Evolutionary conservation across 2,797 vertebrate species (phyloP).

Genomic region (Anolis apletophallus): DNA sequence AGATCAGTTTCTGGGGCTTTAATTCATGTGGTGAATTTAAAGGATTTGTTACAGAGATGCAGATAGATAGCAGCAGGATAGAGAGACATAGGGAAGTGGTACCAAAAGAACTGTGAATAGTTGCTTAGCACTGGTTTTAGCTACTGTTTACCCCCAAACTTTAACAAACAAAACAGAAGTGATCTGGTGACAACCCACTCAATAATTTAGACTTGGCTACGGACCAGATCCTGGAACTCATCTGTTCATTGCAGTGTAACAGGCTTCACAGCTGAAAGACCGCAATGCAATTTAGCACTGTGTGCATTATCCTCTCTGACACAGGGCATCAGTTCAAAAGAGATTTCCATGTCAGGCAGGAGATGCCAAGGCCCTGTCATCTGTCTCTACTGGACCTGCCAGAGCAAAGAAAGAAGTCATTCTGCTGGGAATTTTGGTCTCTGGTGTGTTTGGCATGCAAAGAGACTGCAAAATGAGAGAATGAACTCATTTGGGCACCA

Average conservation of each 20-base stretch:
- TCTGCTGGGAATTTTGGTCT: constrained; percentile 36
- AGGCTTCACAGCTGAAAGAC: constrained; percentile 22
- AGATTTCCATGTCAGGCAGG: constrained; percentile 28
- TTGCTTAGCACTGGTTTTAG: not conserved
- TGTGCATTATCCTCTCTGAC: constrained; percentile 40
- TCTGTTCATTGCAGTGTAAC: constrained; percentile 25
- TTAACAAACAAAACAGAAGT: constrained; percentile 16
- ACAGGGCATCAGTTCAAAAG: constrained; percentile 38
- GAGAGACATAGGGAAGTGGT: not conserved
- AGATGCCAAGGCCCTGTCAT: constrained; percentile 52
- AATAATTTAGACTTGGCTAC: constrained; percentile 33
- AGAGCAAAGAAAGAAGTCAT: constrained; percentile 53
- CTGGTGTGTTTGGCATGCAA: constrained; percentile 43
- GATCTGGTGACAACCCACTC: constrained; percentile 18
- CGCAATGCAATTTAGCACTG: constrained; percentile 14
- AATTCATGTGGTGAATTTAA: not conserved
- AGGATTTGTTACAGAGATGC: constrained; percentile 16
- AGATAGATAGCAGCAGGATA: constrained; percentile 18
- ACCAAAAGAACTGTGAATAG: constrained; percentile 7
- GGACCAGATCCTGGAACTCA: constrained; percentile 30
- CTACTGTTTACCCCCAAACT: constrained; percentile 22
- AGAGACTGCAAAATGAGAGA: constrained; percentile 48
- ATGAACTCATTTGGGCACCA: constrained; percentile 15
- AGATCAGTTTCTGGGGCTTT: not conserved
- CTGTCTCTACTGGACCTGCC: constrained; percentile 40